These are phyloP conservation scores for Drosophila ambigua DNA, from an alignment of 1,140 invertebrate genomes.

Conservation along the genomic window DNA sequence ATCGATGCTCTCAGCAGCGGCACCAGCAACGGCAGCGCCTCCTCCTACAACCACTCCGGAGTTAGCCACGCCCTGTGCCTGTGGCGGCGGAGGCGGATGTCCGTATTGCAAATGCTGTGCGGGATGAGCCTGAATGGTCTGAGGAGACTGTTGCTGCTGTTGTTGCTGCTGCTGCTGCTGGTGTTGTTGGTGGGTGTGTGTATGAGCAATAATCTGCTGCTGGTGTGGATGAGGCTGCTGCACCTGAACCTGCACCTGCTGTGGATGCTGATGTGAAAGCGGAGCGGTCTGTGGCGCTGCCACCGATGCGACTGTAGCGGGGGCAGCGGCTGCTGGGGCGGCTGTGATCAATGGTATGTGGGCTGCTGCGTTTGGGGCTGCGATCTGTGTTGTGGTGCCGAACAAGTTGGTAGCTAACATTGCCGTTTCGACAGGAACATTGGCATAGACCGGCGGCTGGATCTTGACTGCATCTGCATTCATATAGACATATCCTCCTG, in stretches of 20 bases:
- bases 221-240: conserved; percentile 56
- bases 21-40: conserved; percentile 36
- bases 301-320: conserved; percentile 51
- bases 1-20: conserved; percentile 58
- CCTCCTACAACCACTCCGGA: conserved; percentile 26
- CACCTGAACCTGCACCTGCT: conserved; percentile 28
- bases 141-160: conserved; percentile 39
- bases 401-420: conserved; percentile 82
- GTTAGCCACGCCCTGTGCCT: conserved; percentile 40
- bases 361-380: conserved; percentile 70
- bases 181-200: conserved; percentile 62
- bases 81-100: conserved; percentile 49
- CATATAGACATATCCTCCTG: conserved; percentile 83
- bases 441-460: conserved; percentile 76
- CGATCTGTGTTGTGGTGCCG: conserved; percentile 75
- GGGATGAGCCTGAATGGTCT: conserved; percentile 40
- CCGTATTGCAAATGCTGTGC: conserved; percentile 67
- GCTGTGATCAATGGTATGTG: conserved; percentile 81
- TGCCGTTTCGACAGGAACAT: conserved; percentile 83
- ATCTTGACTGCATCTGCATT: conserved; percentile 83
- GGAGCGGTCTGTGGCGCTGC: conserved; percentile 41
- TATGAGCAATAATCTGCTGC: conserved; percentile 58
- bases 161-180: conserved; percentile 43
- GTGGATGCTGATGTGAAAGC: conserved; percentile 36
- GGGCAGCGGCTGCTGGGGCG: conserved; percentile 59